phyloP scores from a whole-genome alignment of 2,797 vertebrate genomes.

The Potorous gilbertii region DNA sequence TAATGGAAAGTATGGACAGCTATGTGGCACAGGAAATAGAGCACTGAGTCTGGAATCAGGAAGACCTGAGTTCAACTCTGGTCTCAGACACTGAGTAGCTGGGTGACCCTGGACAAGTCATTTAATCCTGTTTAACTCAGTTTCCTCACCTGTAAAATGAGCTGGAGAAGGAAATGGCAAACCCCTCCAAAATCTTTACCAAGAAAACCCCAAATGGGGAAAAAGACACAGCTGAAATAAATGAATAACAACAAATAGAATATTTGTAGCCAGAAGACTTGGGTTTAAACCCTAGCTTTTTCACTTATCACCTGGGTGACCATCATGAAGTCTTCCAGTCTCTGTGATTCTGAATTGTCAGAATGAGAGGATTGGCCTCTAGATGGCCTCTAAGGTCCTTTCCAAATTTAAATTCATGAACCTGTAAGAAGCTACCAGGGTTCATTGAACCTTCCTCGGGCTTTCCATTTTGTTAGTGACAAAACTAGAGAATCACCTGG shows the following conservation, averaged over 20 bases:
- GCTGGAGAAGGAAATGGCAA: neutral
- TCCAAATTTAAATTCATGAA: neutral
- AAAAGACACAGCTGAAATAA: accelerated
- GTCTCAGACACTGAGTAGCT: neutral
- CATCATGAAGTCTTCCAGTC: neutral
- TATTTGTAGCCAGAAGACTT: neutral
- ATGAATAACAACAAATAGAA: neutral
- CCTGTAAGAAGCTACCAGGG: neutral
- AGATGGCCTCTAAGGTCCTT: neutral
- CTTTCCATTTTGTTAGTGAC: neutral
- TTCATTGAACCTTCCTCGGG: neutral
- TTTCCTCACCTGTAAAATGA: neutral
- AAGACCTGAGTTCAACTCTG: neutral
- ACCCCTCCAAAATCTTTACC: neutral
- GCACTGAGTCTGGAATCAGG: neutral
- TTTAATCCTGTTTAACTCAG: neutral
- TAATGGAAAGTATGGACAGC: neutral
- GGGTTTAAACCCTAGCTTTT: neutral
- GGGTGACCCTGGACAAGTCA: neutral
- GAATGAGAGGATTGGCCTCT: neutral
- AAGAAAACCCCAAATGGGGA: neutral
- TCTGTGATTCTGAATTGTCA: neutral
- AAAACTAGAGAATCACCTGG: neutral
- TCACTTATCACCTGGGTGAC: neutral
- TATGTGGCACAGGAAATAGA: neutral